Evolutionary conservation across 2,888 invertebrate species (phyloP), one percentile per base, ranked within the genome.

Genomic region (Pseudococcus jackbeardsleyi): DNA sequence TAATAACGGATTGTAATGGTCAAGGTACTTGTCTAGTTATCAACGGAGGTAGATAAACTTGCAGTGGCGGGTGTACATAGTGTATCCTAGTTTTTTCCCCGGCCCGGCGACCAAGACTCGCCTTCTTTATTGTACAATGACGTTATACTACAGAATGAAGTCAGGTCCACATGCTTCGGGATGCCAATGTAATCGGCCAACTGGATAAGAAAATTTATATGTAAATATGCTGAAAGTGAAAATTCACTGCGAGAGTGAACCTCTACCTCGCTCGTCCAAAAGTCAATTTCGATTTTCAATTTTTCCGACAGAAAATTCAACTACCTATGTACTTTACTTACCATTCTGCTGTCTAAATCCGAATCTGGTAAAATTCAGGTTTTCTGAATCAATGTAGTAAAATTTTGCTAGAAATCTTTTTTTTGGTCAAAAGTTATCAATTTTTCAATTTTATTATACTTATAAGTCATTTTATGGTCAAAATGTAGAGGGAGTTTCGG

Each of bases 1-100:
- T 85, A 85, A 50, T 85, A 85, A 85, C 85, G 85, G 85, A 85
- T 85, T 85, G 59, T 85, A 59, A 59, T 85, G 85, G 59, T 59
- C 85, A 59, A 50, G 85, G 85, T 85, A 59, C 59, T 85, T 50
- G 85, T 85, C 85, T 85, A 85, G 85, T 59, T 85, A 50, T 85
- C 85, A 59, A 59, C 50, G 84, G 48, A 48, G 84, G 50, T 84
- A 84, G 84, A 84, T 84, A 84, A 54, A 84, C 50, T 84, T 84
- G 22, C 54, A 84, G 54, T 50, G 84, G 48, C 84, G 84, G 48
- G 54, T 42, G 84, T 84, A 22, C 11, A 48, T 48, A 42, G 84
- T 84, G 84, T 54, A 54, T 85, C 59, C 33, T 59, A 59, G 54
- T 59, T 59, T 59, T 59, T 50, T 85, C 33, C 39, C 22, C 39